A percentile compares a stretch with the other conserved stretches of the same genome.
phyloP scores from a whole-genome alignment of 1,140 invertebrate genomes.

The Theocolax elegans region DNA sequence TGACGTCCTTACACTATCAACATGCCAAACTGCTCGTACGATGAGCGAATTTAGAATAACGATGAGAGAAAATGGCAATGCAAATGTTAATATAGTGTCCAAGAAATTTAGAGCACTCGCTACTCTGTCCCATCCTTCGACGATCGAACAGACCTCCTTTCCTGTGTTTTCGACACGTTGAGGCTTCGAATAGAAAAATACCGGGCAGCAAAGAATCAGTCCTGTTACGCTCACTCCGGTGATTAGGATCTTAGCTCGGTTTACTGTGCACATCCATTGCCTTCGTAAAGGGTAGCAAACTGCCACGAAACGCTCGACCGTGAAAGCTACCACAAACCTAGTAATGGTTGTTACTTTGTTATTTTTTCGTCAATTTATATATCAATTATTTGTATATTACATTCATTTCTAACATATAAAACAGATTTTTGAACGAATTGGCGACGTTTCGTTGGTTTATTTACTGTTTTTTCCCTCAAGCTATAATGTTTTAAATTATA shows the following conservation, averaged over 20 bases:
- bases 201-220: conserved; percentile 72
- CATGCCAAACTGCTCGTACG: conserved; percentile 72
- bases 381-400: too few species aligned
- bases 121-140: conserved; percentile 61
- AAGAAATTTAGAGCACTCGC: conserved; percentile 75
- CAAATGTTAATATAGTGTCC: conserved; percentile 78
- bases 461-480: too few species aligned
- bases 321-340: conserved; percentile 83
- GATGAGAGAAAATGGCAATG: conserved; percentile 77
- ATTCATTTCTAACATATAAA: too few species aligned
- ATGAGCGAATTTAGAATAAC: conserved; percentile 79
- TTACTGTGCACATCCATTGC: conserved; percentile 82
- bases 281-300: conserved; percentile 80
- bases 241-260: conserved; percentile 76
- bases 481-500: too few species aligned
- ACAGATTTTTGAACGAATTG: too few species aligned
- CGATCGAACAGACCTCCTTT: conserved; percentile 64
- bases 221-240: conserved; percentile 67
- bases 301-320: conserved; percentile 86
- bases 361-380: too few species aligned
- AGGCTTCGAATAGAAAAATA: conserved; percentile 70
- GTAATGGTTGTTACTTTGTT: too few species aligned
- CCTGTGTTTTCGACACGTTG: conserved; percentile 54
- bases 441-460: too few species aligned
- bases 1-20: conserved; percentile 68